Base-by-base conservation (phyloP, 2,113 vertebrate genomes). In the Tychaedon coryphoeus region DNA sequence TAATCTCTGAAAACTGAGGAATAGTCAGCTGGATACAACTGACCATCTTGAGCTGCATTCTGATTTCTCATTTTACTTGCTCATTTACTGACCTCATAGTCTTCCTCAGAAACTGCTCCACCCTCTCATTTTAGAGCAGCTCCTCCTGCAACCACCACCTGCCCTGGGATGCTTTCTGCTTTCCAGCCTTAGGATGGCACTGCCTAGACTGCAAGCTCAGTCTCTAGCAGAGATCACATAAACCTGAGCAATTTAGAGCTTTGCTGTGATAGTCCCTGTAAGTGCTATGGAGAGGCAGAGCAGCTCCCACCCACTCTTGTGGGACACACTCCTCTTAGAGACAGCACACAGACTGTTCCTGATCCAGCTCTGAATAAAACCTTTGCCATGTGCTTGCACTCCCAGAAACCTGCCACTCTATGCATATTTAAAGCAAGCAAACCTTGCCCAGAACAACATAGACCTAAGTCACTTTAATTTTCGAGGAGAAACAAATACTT, bases 221-320 rank as follows among this genome's bases (percentile, higher is more conserved):
- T 8, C 22, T 48, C 19, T 6, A 61, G 9, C 43, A 65, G 38
- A 45, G 9, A 29, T 43, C 23, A 18, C 7, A 3, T 14, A 48
- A 61, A 45, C 33, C 19, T 5, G 29, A 62, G 10, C 14, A 24
- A 33, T 33, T 17, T 42, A 23, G n/a, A 61, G 48, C n/a, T 54
- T 5, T 33, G 31, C 12, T 1, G 1, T 42, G 54, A 57, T 20
- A 38, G 40, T 9, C n/a, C 1, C 0, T 5, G 9, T 23, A 17
- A 73, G 47, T 11, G 20, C 29, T 40, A 1, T 3, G 29, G 31
- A 54, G 38, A 58, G 45, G 14, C n/a, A 51, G 74, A 81, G 11
- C 25, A n/a, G 26, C 31, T 89, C 28, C 69, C 67, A 22, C 14
- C 11, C 10, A 1, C 33, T 47, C 20, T 48, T 0, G 0, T 15